Evolutionary conservation across 2,113 vertebrate genomes (phyloP), one percentile per base, ranked within the genome.

Genomic region (Montifringilla adamsi): DNA sequence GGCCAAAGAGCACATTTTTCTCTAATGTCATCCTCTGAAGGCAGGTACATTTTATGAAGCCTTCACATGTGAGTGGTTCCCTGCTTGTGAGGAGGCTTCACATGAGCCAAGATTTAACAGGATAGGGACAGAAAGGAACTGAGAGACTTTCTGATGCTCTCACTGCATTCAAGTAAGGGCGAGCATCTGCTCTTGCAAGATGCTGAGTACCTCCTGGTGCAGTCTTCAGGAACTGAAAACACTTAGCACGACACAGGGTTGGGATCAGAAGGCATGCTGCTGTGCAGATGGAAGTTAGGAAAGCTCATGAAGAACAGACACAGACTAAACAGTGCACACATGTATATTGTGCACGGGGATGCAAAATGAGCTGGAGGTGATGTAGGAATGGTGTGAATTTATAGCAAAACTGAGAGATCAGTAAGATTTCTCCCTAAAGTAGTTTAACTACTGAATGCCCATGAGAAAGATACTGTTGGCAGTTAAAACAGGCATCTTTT

Each of bases 281-380:
- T 53, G 52, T 68, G 80, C 96, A 92, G 79, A 93, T 94, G 92
- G 72, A 64, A 84, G 52, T 92, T 93, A 70, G 0, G 79, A 94
- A 95, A 81, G 64, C 83, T 94, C 24, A 5, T 9, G 6, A 95
- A 84, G 88, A 96, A 44, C 95, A 92, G 93, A 90, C 95, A 69
- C 92, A 95, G 90, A 95, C 95, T 94, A 94, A 97, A 93, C 95
- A 96, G 76, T 68, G 83, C 80, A 67, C 92, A 81, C 80, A 44
- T 87, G 79, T 80, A 56, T 68, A 27, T 44, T 47, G 87, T 93
- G 85, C 66, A 35, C 47, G 46, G 68, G 33, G 68, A 79, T 66
- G 78, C 92, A 84, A 70, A 93, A 93, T 67, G 85, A 77, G 79
- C 93, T 92, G 92, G 92, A 88, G 73, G 39, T 92, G 94, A 66